A percentile compares a stretch with the other conserved stretches of the same genome.
Conservation (phyloP, 2,888 invertebrate species). For the Xylota segnis region DNA sequence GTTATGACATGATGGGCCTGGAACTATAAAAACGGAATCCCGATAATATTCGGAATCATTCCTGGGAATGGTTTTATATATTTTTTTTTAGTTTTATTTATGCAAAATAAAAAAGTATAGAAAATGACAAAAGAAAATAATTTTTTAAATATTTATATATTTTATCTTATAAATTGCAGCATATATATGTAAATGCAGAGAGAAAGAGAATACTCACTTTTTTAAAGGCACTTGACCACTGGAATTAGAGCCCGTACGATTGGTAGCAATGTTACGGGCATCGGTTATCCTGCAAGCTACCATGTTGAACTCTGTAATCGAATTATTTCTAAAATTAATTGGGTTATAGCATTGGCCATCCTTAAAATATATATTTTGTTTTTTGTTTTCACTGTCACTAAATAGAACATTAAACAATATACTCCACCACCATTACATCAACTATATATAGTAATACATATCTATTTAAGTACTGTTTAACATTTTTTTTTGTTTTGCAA, state of each 20-base stretch:
- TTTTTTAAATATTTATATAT: slow-evolving; percentile 16
- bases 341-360: slow-evolving; percentile 85
- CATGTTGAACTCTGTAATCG: slow-evolving; percentile 98
- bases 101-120: slow-evolving; percentile 37
- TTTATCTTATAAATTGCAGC: slow-evolving; percentile 31
- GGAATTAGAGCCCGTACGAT: slow-evolving; percentile 89
- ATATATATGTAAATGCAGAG: slow-evolving; percentile 35
- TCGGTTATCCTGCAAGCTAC: slow-evolving; percentile 98
- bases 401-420: slow-evolving; percentile 78
- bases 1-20: slow-evolving; percentile 87
- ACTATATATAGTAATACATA: slow-evolving; percentile 53
- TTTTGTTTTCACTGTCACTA: slow-evolving; percentile 55
- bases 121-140: slow-evolving; percentile 46
- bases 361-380: slow-evolving; percentile 80
- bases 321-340: slow-evolving; percentile 88
- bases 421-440: slow-evolving; percentile 75
- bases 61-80: slow-evolving; percentile 78
- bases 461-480: slow-evolving; percentile 24
- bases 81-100: slow-evolving; percentile 41
- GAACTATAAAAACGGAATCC: slow-evolving; percentile 91
- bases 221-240: slow-evolving; percentile 99
- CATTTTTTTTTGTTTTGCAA: slow-evolving; percentile 27
- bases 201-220: slow-evolving; percentile 91
- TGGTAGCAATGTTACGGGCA: slow-evolving; percentile 92
- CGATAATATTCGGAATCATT: slow-evolving; percentile 88